Conservation (phyloP, 2,113 vertebrate species). For the human (Homo sapiens) region GRCh38 chr1:88118501-88119000, state of each 20-base stretch:
- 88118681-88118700: conserved; percentile 75
- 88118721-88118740: conserved; percentile 76
- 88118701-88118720: conserved; percentile 70
- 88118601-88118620: conserved; percentile 76
- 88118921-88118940: neutral
- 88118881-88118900: neutral
- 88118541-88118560: conserved; percentile 60
- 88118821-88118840: neutral
- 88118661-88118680: conserved; percentile 77
- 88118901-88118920: neutral
- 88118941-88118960: neutral
- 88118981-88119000: neutral
- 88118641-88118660: conserved; percentile 73
- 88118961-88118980: neutral
- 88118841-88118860: neutral
- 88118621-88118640: conserved; percentile 67
- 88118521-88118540: conserved; percentile 47
- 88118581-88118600: conserved; percentile 68
- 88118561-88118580: conserved; percentile 63
- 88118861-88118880: neutral
- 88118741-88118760: conserved; percentile 34
- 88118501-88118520: conserved; percentile 54
- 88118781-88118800: neutral
- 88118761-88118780: conserved; percentile 57
- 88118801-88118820: neutral